A percentile compares a stretch with the other conserved stretches of the same genome.
phyloP scores from a whole-genome alignment of 1,140 invertebrate genomes.

The Eriosoma lanigerum region DNA sequence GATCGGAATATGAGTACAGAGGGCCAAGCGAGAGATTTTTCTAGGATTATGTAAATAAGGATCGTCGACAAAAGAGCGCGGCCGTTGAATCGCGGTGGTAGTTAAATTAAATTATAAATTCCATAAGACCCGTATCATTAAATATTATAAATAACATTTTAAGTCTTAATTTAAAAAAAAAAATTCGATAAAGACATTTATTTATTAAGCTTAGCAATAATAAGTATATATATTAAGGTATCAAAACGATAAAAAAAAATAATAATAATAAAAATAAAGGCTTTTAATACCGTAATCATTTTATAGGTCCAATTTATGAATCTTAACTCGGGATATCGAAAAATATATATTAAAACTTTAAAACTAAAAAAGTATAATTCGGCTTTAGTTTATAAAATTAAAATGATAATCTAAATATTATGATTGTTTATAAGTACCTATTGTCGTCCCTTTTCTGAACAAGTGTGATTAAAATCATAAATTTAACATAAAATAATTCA shows the following conservation, averaged over 20 bases:
- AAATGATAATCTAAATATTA: too few species aligned
- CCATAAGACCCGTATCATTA: not conserved
- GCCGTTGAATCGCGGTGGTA: not conserved
- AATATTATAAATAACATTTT: conserved; percentile 4
- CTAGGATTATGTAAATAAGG: conserved; percentile 35
- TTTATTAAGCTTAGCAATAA: not conserved
- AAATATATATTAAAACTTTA: too few species aligned
- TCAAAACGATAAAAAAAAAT: too few species aligned
- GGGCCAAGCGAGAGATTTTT: not conserved
- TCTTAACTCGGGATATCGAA: too few species aligned
- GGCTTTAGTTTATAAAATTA: too few species aligned
- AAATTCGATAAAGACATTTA: not conserved
- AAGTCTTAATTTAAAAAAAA: not conserved
- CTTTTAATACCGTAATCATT: not conserved
- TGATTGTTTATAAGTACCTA: too few species aligned
- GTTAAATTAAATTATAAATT: conserved; percentile 49
- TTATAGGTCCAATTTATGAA: not conserved
- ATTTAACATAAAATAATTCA: too few species aligned
- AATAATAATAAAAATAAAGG: too few species aligned
- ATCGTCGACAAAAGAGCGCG: not conserved
- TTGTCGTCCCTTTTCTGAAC: too few species aligned
- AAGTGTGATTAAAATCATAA: too few species aligned
- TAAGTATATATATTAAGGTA: too few species aligned
- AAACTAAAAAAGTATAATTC: too few species aligned
- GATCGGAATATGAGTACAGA: not conserved